Conservation (phyloP, 1,140 invertebrate species). For the Meloidogyne hapla region DNA sequence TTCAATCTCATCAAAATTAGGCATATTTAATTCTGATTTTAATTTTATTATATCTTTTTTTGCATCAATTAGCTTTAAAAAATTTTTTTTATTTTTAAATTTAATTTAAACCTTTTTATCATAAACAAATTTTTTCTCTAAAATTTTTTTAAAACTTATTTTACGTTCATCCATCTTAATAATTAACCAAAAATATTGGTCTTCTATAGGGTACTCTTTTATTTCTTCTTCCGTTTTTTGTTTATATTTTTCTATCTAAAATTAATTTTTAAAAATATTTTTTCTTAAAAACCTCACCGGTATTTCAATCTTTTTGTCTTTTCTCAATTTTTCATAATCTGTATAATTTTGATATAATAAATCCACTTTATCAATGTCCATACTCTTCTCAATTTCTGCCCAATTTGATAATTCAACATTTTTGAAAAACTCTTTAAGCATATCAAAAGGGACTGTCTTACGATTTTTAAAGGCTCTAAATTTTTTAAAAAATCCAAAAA, state of each 20-base stretch:
- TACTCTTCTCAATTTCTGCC: neutral
- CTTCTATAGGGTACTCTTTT: neutral
- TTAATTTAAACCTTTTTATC: neutral
- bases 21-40: neutral
- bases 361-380: neutral
- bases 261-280: neutral
- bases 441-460: neutral
- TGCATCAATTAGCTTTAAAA: neutral
- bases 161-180: neutral
- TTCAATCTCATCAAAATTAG: neutral
- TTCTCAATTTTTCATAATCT: neutral
- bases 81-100: neutral
- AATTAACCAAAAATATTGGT: constrained; percentile 6
- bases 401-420: neutral
- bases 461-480: neutral
- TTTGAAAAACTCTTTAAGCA: neutral
- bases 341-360: neutral
- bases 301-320: neutral
- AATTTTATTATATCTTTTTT: neutral
- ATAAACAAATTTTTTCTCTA: neutral
- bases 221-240: neutral
- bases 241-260: neutral
- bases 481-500: neutral
- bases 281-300: neutral
- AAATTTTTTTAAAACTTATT: neutral